A percentile compares a stretch with the other conserved stretches of the same genome.
phyloP scores from a whole-genome alignment of 2,888 invertebrate species.

The Platycnemis pennipes region DNA sequence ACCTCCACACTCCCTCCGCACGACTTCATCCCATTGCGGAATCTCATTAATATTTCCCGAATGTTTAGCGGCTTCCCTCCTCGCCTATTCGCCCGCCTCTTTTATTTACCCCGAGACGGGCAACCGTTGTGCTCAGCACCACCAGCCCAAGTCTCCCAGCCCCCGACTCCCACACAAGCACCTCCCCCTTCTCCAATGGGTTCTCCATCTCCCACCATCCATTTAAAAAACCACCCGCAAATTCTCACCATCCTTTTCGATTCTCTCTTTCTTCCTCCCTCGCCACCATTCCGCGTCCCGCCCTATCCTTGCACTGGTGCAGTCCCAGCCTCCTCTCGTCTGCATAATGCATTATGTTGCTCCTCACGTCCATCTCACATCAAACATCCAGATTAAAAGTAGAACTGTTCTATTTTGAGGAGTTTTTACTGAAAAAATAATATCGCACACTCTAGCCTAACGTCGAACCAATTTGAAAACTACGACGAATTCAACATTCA shows the following conservation, averaged over 20 bases:
- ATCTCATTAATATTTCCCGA: slow-evolving; percentile 28
- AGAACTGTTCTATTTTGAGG: no score
- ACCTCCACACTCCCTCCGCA: background rate
- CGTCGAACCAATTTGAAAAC: no score
- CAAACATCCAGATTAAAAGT: no score
- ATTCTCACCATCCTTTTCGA: background rate
- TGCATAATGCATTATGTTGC: background rate
- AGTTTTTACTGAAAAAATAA: no score
- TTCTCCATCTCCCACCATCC: background rate
- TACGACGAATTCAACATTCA: no score
- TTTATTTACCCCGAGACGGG: background rate
- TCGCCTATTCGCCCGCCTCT: background rate
- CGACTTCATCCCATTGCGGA: background rate
- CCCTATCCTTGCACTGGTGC: background rate
- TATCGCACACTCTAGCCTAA: no score
- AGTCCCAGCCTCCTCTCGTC: background rate
- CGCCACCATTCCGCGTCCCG: background rate
- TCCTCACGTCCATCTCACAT: background rate
- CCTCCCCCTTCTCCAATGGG: background rate
- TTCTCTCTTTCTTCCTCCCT: background rate
- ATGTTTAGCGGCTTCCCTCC: slow-evolving; percentile 32
- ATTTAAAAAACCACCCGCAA: background rate
- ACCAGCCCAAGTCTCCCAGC: background rate
- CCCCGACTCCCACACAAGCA: background rate
- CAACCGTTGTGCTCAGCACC: background rate